A percentile compares a stretch with the other conserved stretches of the same genome.
Conservation (phyloP, 2,888 invertebrate species). For the Panopea generosa region DNA sequence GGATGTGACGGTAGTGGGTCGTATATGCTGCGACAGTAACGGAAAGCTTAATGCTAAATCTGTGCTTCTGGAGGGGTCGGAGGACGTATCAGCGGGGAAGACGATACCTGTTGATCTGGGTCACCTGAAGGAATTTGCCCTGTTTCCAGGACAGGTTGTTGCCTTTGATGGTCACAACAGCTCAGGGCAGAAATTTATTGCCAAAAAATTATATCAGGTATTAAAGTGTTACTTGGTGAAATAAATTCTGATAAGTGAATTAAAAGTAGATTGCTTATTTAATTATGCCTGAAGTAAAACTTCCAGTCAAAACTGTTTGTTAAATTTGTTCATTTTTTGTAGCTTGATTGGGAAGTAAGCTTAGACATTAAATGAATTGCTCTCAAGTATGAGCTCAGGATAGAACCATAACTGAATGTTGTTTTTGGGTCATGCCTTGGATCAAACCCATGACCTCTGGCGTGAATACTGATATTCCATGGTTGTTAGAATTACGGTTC, state of each 20-base stretch:
- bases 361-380: too few relatives aligned
- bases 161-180: constrained; percentile 91
- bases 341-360: too few relatives aligned
- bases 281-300: too few relatives aligned
- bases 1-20: constrained; percentile 88
- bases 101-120: constrained; percentile 86
- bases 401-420: too few relatives aligned
- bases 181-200: constrained; percentile 89
- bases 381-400: too few relatives aligned
- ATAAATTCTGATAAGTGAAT: background rate
- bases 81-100: constrained; percentile 82
- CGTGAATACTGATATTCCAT: too few relatives aligned
- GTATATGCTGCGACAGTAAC: constrained; percentile 91
- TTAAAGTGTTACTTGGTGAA: background rate
- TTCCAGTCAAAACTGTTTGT: too few relatives aligned
- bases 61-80: constrained; percentile 89
- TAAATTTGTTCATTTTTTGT: too few relatives aligned
- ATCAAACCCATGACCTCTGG: too few relatives aligned
- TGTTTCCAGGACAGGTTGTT: constrained; percentile 93
- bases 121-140: constrained; percentile 88
- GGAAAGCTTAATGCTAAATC: constrained; percentile 90
- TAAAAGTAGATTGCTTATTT: background rate
- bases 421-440: too few relatives aligned
- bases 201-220: constrained; percentile 88
- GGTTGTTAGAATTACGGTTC: too few relatives aligned